Base-by-base conservation (phyloP, 2,888 invertebrate genomes). In the Mesodorylaimus sp. region DNA sequence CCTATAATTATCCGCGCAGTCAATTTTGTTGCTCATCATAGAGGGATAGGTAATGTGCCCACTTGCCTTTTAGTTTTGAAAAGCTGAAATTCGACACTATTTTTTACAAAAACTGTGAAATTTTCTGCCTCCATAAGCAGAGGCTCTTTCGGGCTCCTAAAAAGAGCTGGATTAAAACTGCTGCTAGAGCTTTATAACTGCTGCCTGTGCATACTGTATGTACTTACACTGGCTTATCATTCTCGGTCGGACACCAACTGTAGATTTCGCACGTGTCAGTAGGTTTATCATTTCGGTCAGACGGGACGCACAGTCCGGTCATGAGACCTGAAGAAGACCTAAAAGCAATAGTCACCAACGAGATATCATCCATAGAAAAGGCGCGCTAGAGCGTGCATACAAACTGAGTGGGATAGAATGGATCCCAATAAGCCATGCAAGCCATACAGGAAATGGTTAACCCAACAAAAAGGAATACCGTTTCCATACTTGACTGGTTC, bases 31-130 rank as follows among this genome's bases (percentile, higher is more conserved):
- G n/a, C n/a, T n/a, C n/a, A n/a, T n/a, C n/a, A n/a, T n/a, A n/a
- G n/a, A n/a, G n/a, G n/a, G n/a, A n/a, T n/a, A n/a, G n/a, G n/a
- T n/a, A n/a, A n/a, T n/a, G n/a, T n/a, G n/a, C n/a, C n/a, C n/a
- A n/a, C n/a, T n/a, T 42, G 25, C 52, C 42, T 23, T 52, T 39
- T 53, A 19, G 25, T 25, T 28, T 29, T 53, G 59, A 68, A 70
- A 52, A 64, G 64, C 23, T 68, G 67, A 60, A 71, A 72, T 53
- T 69, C 64, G 39, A 73, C 66, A 54, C 66, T 66, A 56, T 71
- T 72, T 58, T 72, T 72, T 2, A 71, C 67, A 29, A 72, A 63
- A 21, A 71, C 67, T 10, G 71, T 72, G 54, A 70, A 72, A 50
- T 68, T 56, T 10, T 10, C 41, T 7, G 41, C 41, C 7, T 39